Conservation (phyloP, 2,888 invertebrate genomes). For the Kuschelorhynchus macadamiae region DNA sequence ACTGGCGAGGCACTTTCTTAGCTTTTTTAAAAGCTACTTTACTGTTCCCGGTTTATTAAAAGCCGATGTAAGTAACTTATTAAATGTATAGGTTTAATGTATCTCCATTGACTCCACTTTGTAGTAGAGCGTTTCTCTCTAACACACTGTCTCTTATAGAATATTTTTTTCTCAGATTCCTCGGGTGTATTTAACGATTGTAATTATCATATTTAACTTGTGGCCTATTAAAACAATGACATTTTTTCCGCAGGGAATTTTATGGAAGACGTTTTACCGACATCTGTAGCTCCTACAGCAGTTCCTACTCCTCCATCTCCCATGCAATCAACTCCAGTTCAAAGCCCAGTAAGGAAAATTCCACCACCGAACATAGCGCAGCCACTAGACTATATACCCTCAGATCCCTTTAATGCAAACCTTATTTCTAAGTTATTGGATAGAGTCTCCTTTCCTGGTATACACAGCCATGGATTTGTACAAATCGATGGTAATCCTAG, state of each 20-base stretch:
- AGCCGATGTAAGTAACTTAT: no score
- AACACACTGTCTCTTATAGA: no score
- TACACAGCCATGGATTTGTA: constrained; percentile 68
- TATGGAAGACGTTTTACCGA: constrained; percentile 39
- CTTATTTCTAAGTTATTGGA: constrained; percentile 79
- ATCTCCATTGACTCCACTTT: no score
- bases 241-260: constrained; percentile 42
- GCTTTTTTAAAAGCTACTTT: no score
- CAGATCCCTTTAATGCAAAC: constrained; percentile 87
- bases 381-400: constrained; percentile 64
- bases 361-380: constrained; percentile 53
- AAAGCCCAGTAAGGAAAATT: constrained; percentile 35
- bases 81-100: no score
- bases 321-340: constrained; percentile 33
- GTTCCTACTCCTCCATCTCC: constrained; percentile 26
- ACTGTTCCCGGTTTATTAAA: no score
- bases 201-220: no score
- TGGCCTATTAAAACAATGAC: no score
- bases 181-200: no score
- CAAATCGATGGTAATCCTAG: constrained; percentile 73
- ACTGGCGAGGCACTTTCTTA: no score
- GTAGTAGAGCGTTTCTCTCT: no score
- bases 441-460: constrained; percentile 78
- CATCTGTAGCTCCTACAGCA: constrained; percentile 26
- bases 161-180: no score